Evolutionary conservation across 2,888 invertebrate species (phyloP), one percentile per base, ranked within the genome.

Genomic region (Galerucella nymphaeae): DNA sequence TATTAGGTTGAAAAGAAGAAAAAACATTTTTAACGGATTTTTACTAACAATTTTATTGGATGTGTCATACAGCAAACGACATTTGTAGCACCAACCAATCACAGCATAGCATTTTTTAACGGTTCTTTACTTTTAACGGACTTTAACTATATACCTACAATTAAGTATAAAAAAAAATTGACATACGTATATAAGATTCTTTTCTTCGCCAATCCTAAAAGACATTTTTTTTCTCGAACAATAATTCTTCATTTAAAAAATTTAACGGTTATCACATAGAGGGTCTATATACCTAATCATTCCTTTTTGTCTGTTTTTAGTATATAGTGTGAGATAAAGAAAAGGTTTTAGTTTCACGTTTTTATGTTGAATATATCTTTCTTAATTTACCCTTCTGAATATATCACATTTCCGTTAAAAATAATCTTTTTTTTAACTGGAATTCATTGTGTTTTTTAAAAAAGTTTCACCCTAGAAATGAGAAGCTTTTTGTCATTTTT

Each of bases 401-500:
- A 61, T 59, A 72, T 59, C 62, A 58, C 62, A 58, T 73, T 71
- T 72, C 73, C 59, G 48, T 74, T 73, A 70, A 72, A 75, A 69
- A 70, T 61, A 66, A 42, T 42, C 64, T 70, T 66, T 73, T 66
- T 73, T 73, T 62, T 66, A 50, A 63, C 66, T 68, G 66, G 14
- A 70, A 72, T 30, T 62, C 20, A 71, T 70, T 72, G 67, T 72
- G 48, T 62, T 38, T 50, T 11, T 66, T 70, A 67, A 75, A 71
- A 74, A 45, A 45, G 14, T 13, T 58, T 72, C 53, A 70, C 59
- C 55, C 69, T 41, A 50, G 64, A 74, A 73, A 75, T 70, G 66
- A 59, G 70, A 62, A 66, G 73, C 73, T 78, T 76, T 76, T 77
- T 66, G 59, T 23, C 69, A 50, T 74, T 76, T 66, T 78, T 76